Evolutionary conservation across 2,888 invertebrate genomes (phyloP), one percentile per base, ranked within the genome.

Genomic region (Chaetoderma sp.): DNA sequence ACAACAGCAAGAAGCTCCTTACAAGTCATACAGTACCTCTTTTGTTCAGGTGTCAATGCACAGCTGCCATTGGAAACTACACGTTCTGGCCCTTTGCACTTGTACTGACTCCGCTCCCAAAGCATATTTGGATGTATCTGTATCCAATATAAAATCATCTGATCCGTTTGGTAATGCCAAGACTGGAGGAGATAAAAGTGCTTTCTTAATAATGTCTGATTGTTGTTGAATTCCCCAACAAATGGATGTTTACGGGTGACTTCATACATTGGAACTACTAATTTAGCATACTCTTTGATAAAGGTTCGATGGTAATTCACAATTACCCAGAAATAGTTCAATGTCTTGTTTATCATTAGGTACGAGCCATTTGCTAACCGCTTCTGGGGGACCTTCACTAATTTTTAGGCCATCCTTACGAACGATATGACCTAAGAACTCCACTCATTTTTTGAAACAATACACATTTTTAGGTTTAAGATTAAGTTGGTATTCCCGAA

Each of bases 1-100:
- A 73, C 66, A 5, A 76, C 58, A 1, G 67, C 64, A 16, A 76
- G 42, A 13, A 71, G 63, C 44, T 72, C 68, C 50, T 68, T 69
- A 16, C 67, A 50, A 0, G 74, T 70, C 4, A 68, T 73, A 42
- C 69, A 74, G 44, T 74, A 73, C 5, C 42, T 56, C 23, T 49
- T 25, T 32, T 74, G 74, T 45, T 55, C 68, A 6, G 60, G 55
- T 3, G 63, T 42, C 16, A 74, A 44, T 2, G 68, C 39, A 13
- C 64, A 63, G 18, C 70, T 70, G 2, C 63, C 60, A 55, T 68
- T 73, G 0, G 72, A 54, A 6, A 74, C 65, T 4, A 65, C 68
- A n/a, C 49, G 67, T 59, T 70, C 73, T 2, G 45, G 36, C 0
- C 69, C 71, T 8, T 39, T 73, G 72, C 0, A 76, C 56, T 42